Evolutionary conservation across 2,113 vertebrate genomes (phyloP).

Genomic region (Nansenia antarctica): DNA sequence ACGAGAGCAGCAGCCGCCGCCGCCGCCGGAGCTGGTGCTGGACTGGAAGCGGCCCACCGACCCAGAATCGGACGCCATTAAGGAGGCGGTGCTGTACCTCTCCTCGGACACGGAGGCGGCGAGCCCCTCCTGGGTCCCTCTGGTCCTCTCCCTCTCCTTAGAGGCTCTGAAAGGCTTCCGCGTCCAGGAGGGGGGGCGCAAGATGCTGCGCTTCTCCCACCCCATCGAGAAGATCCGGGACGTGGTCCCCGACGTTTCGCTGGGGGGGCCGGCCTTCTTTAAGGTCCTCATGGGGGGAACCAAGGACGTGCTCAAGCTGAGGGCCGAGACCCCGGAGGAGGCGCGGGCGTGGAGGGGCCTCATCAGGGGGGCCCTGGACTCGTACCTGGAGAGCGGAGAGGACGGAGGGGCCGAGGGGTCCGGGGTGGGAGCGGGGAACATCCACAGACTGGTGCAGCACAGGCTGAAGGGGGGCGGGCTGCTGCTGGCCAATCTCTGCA

Average conservation of each 20-base stretch:
- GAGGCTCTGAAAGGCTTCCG: conserved; percentile 85
- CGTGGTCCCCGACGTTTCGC: conserved; percentile 85
- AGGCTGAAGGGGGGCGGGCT: conserved; percentile 80
- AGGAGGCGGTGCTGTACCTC: conserved; percentile 86
- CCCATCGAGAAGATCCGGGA: conserved; percentile 86
- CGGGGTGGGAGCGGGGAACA: conserved; percentile 42
- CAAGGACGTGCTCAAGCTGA: conserved; percentile 81
- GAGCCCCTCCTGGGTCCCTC: conserved; percentile 72
- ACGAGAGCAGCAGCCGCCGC: not conserved
- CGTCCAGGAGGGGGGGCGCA: conserved; percentile 72
- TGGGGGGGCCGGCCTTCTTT: conserved; percentile 87
- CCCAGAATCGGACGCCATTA: conserved; percentile 85
- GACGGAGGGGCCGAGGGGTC: conserved; percentile 57
- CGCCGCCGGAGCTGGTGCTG: conserved; percentile 61
- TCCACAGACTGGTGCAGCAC: conserved; percentile 76
- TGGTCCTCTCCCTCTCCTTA: conserved; percentile 88
- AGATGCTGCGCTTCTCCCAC: conserved; percentile 74
- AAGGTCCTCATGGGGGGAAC: conserved; percentile 89
- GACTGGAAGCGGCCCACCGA: conserved; percentile 76
- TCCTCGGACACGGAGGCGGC: conserved; percentile 72
- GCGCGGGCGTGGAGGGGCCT: conserved; percentile 84
- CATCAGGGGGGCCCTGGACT: conserved; percentile 84
- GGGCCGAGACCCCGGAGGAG: conserved; percentile 79
- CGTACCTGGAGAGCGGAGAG: conserved; percentile 85
- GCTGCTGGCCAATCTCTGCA: conserved; percentile 83